phyloP scores from a whole-genome alignment of 1,140 invertebrate genomes.

The Drosophila miranda region DNA sequence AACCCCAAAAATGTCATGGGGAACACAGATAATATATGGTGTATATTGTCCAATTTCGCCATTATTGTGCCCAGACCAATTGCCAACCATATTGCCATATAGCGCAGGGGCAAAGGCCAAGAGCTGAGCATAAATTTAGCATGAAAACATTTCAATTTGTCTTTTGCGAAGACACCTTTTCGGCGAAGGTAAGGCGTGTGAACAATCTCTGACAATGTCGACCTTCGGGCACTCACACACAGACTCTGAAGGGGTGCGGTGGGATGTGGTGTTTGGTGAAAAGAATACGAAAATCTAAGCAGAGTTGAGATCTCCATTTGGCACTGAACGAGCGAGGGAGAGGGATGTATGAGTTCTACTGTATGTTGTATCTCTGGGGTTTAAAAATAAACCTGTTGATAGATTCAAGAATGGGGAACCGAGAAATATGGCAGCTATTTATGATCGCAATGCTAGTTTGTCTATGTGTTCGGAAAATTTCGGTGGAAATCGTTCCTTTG shows the following conservation, averaged over 20 bases:
- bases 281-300: not conserved
- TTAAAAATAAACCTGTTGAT: slow-evolving; percentile 53
- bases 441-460: slow-evolving; percentile 16
- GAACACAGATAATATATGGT: too few species aligned
- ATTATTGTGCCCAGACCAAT: slow-evolving; percentile 2
- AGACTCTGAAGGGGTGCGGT: not conserved
- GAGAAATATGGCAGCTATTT: slow-evolving; percentile 40
- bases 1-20: too few species aligned
- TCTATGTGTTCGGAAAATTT: slow-evolving; percentile 4
- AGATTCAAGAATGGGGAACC: slow-evolving; percentile 33
- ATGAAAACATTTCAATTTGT: slow-evolving; percentile 1
- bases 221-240: slow-evolving; percentile 26
- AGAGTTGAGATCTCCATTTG: slow-evolving; percentile 13
- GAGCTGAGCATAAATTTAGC: slow-evolving; percentile 32
- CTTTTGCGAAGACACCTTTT: slow-evolving; percentile 26
- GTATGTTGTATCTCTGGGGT: slow-evolving; percentile 35
- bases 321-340: slow-evolving; percentile 6
- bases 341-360: slow-evolving; percentile 19
- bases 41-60: not conserved
- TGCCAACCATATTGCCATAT: not conserved
- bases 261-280: not conserved
- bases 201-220: slow-evolving; percentile 36
- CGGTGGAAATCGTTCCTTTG: too few species aligned
- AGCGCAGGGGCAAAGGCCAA: not conserved
- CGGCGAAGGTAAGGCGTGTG: slow-evolving; percentile 39